Percentiles rank a stretch among this genome's conserved stretches.
These are phyloP conservation scores for Cacoxenus indagator DNA, from an alignment of 2,888 invertebrate species.

Conservation along the genomic window DNA sequence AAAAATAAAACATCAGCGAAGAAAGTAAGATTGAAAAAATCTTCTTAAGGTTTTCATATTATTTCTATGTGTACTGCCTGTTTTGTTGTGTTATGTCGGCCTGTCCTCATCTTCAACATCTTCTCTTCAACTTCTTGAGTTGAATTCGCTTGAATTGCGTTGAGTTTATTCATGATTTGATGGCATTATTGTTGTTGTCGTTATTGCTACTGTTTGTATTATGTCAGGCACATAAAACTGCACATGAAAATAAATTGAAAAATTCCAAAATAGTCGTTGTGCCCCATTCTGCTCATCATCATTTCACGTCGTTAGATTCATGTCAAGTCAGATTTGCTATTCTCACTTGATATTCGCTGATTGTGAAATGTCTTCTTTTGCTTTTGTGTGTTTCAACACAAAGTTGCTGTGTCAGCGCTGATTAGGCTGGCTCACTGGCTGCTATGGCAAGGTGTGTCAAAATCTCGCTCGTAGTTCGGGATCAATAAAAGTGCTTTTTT, in stretches of 20 bases:
- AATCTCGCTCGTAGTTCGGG: not conserved
- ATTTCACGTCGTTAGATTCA: constrained; percentile 27
- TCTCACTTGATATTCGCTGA: constrained; percentile 18
- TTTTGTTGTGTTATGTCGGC: not conserved
- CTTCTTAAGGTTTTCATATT: constrained; percentile 24
- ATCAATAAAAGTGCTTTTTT: not conserved
- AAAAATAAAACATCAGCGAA: too few relatives aligned
- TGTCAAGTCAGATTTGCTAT: constrained; percentile 15
- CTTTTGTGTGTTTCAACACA: not conserved
- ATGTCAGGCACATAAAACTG: constrained; percentile 47
- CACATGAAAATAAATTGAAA: constrained; percentile 60
- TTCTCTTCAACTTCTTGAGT: constrained; percentile 25
- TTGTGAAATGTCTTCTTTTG: constrained; percentile 10
- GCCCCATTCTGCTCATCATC: constrained; percentile 20
- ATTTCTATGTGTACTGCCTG: constrained; percentile 16
- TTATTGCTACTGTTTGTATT: constrained; percentile 21
- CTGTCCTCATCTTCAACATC: not conserved
- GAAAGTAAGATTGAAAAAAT: not conserved
- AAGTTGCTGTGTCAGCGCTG: constrained; percentile 6
- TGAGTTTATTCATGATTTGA: constrained; percentile 39
- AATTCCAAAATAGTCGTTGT: constrained; percentile 38
- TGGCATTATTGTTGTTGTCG: constrained; percentile 26
- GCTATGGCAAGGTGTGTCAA: not conserved
- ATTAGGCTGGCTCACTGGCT: not conserved
- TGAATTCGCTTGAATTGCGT: constrained; percentile 26